Evolutionary conservation across 1,140 invertebrate species (phyloP), one percentile per base, ranked within the genome.

Genomic region (Marisa cornuarietis): DNA sequence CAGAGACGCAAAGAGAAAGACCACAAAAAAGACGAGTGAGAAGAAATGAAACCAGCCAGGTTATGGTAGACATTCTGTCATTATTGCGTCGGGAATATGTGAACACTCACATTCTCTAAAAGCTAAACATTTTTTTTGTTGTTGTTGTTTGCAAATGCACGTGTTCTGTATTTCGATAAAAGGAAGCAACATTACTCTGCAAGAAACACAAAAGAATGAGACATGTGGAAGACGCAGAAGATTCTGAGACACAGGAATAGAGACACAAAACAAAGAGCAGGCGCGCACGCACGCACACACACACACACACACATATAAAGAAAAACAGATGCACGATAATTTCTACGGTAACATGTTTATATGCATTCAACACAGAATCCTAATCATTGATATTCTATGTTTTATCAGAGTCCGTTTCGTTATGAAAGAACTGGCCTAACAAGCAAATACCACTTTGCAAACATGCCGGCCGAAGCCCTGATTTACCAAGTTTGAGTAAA

Each of bases 1-100:
- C 51, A 68, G 52, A 68, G 49, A 61, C 11, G 78, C 20, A 42
- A 77, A 81, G 62, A 61, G 52, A 66, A 76, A 52, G 20, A 74
- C 63, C 22, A 42, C 18, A 22, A 61, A n/a, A n/a, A n/a, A n/a
- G n/a, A n/a, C n/a, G n/a, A n/a, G n/a, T n/a, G n/a, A n/a, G n/a
- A n/a, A n/a, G n/a, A n/a, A n/a, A n/a, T n/a, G n/a, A n/a, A 61
- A 49, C 11, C 20, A 73, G 13, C 14, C 14, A n/a, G 13, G 49
- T 11, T 24, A 79, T 18, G 13, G 7, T 20, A 49, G 49, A 26
- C 16, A 75, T 24, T n/a, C n/a, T n/a, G n/a, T n/a, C n/a, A 58
- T 73, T 3, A 20, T 65, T 65, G 20, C 24, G 24, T 65, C 20
- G 31, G 66, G n/a, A n/a, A 68, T 22, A 68, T 31, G 42, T 31